Percentiles rank a stretch among this genome's conserved stretches.
phyloP scores from a whole-genome alignment of 2,888 invertebrate genomes.

The Deroplatys truncata region DNA sequence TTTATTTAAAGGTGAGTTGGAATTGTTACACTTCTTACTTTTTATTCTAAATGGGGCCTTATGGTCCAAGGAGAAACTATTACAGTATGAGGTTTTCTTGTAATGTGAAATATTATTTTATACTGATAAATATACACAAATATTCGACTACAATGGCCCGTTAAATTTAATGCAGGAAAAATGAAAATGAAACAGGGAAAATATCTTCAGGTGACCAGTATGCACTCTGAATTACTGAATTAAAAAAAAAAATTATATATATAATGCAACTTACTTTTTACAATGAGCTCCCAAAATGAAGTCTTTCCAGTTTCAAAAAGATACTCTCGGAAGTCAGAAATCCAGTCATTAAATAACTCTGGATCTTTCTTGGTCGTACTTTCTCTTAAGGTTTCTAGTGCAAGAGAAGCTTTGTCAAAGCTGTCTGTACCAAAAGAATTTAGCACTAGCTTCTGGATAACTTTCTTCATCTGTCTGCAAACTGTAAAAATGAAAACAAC shows the following conservation, averaged over 20 bases:
- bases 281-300: slow-evolving; percentile 22
- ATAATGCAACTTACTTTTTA: not conserved
- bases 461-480: slow-evolving; percentile 25
- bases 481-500: slow-evolving; percentile 11
- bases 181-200: no score
- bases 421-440: slow-evolving; percentile 22
- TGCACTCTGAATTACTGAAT: no score
- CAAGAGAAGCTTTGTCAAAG: slow-evolving; percentile 27
- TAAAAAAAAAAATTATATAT: not conserved
- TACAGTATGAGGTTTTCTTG: no score
- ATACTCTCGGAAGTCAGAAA: slow-evolving; percentile 17
- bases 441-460: slow-evolving; percentile 21
- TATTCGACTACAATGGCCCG: no score
- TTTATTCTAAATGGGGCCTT: no score
- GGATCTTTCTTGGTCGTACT: slow-evolving; percentile 9
- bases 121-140: no score
- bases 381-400: slow-evolving; percentile 17
- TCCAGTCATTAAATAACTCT: slow-evolving; percentile 21
- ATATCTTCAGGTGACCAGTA: no score
- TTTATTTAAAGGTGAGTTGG: no score
- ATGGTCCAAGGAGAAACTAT: no score
- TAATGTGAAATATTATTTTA: no score
- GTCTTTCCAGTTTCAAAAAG: slow-evolving; percentile 18
- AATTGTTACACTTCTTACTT: no score
- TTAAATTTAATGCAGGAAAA: no score